Evolutionary conservation across 2,113 vertebrate genomes (phyloP).

Genomic region (Ceuthmochares aereus): DNA sequence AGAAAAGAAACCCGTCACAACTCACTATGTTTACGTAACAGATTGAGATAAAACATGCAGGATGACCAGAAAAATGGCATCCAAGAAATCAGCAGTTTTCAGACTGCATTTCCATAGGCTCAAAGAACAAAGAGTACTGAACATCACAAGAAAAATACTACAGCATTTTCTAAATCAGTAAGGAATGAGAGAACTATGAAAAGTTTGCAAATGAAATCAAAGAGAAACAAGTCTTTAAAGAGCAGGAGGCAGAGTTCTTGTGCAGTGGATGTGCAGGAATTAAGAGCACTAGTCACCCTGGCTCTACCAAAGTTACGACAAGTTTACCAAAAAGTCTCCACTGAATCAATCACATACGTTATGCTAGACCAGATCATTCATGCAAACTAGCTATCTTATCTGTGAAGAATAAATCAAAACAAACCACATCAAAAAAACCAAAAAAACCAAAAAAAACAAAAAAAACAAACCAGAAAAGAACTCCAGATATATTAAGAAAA

Average conservation of each 20-base stretch:
- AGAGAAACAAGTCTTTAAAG: background rate
- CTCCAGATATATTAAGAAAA: background rate
- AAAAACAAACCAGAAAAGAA: no score
- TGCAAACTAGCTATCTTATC: background rate
- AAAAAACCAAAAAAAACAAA: no score
- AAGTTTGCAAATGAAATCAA: background rate
- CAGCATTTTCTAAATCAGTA: background rate
- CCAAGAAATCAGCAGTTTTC: background rate
- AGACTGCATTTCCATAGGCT: background rate
- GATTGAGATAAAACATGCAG: background rate
- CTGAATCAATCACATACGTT: background rate
- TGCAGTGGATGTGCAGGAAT: background rate
- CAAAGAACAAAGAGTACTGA: background rate
- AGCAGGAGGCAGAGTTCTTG: background rate
- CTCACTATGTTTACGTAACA: background rate
- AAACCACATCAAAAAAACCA: background rate
- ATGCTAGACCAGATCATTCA: background rate
- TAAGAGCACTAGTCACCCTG: background rate
- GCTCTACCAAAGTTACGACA: background rate
- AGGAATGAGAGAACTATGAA: background rate
- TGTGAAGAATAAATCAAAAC: no score
- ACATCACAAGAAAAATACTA: background rate
- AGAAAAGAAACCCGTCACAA: background rate
- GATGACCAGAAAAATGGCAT: background rate
- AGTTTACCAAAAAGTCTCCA: background rate